Percentiles rank a stretch among this genome's conserved stretches.
These are phyloP conservation scores for Pangasius sanitwongsei DNA, from an alignment of 2,797 vertebrate species.

Conservation along the genomic window DNA sequence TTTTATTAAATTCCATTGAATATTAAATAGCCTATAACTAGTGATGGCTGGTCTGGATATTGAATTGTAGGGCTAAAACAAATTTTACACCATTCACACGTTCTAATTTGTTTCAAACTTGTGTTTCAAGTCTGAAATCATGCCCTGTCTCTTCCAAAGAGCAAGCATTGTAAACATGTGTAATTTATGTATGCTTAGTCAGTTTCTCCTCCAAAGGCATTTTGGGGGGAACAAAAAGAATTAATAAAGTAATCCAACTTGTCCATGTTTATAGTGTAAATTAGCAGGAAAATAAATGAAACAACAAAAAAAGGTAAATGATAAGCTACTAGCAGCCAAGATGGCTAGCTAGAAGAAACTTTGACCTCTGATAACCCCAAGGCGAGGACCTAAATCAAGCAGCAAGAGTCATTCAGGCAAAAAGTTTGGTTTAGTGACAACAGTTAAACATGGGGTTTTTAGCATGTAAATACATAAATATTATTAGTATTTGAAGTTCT, in stretches of 20 bases:
- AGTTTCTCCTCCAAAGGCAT: not conserved
- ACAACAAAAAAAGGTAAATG: not conserved
- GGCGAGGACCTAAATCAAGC: not conserved
- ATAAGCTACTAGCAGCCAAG: not conserved
- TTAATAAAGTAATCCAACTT: not conserved
- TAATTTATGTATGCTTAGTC: not conserved
- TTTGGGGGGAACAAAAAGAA: not conserved
- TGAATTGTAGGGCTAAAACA: too few species aligned
- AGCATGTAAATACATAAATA: not conserved
- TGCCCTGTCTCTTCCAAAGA: not conserved
- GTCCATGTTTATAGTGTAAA: not conserved
- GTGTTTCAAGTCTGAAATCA: too few species aligned
- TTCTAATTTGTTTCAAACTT: not conserved
- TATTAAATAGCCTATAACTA: not conserved
- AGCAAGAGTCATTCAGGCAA: not conserved
- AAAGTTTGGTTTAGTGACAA: not conserved
- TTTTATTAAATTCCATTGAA: too few species aligned
- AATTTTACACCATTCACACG: not conserved
- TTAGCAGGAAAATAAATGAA: not conserved
- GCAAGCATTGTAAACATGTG: not conserved
- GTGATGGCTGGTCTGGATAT: not conserved
- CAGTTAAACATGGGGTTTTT: not conserved
- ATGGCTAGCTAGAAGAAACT: not conserved
- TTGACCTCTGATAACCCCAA: not conserved
- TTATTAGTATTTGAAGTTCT: not conserved